phyloP scores from a whole-genome alignment of 2,888 invertebrate genomes.

The Pheosia tremula region DNA sequence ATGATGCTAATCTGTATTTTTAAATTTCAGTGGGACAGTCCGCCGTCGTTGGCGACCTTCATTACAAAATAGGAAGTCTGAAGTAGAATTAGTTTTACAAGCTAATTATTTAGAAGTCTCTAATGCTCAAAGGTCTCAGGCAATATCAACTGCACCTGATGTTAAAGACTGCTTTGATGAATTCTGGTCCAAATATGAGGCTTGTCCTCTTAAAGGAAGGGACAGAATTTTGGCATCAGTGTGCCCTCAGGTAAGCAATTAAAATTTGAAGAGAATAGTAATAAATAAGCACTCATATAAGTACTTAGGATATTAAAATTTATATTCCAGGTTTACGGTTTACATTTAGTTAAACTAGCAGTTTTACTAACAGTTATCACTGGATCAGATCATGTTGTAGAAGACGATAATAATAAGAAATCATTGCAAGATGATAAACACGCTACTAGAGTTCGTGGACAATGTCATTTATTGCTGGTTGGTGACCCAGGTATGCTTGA shows the following conservation, averaged over 20 bases:
- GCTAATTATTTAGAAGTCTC: conserved; percentile 89
- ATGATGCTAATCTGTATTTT: neutral
- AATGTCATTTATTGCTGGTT: conserved; percentile 93
- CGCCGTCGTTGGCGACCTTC: conserved; percentile 89
- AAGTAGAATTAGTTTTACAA: conserved; percentile 88
- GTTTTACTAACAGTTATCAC: conserved; percentile 86
- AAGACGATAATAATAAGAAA: conserved; percentile 52
- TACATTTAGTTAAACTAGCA: conserved; percentile 94
- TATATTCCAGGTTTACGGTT: conserved; percentile 90
- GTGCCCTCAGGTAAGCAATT: conserved; percentile 89
- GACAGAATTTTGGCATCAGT: conserved; percentile 92
- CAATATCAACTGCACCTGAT: conserved; percentile 85
- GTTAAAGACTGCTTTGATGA: conserved; percentile 87
- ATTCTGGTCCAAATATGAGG: conserved; percentile 88
- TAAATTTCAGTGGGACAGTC: conserved; percentile 87
- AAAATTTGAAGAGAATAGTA: too few species aligned
- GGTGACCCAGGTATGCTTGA: conserved; percentile 90
- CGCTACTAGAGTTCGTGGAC: conserved; percentile 86
- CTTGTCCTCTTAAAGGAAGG: conserved; percentile 88
- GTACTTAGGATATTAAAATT: neutral
- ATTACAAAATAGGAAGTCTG: conserved; percentile 83
- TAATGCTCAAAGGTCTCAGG: conserved; percentile 74
- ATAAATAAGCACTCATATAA: too few species aligned
- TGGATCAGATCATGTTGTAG: conserved; percentile 69
- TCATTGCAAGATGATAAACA: conserved; percentile 83